Evolutionary conservation across 35 echinoderm and acorn worm genomes (phyloP).

Genomic region (Heliocidaris tuberculata): DNA sequence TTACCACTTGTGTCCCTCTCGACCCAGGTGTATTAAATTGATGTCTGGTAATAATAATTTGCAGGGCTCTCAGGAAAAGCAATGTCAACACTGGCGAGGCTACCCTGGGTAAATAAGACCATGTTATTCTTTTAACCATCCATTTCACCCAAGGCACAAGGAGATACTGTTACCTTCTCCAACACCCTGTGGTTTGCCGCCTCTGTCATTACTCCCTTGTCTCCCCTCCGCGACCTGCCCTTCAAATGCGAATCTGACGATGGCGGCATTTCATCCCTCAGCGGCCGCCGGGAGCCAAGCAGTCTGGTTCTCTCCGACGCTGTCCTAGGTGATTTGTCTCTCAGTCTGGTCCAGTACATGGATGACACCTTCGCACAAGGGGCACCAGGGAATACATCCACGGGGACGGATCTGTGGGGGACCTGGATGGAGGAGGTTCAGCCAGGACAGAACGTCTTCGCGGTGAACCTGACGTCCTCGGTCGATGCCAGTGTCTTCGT

Average conservation of each 20-base stretch:
- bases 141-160: background rate
- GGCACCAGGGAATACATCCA: background rate
- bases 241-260: constrained; percentile 12
- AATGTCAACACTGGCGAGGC: too few species aligned
- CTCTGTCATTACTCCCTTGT: background rate
- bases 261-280: background rate
- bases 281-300: background rate
- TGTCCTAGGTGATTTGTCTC: background rate
- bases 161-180: background rate
- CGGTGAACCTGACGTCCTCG: constrained; percentile 14
- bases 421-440: background rate
- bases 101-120: too few species aligned
- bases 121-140: background rate
- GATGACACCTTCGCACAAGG: background rate
- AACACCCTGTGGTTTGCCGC: constrained; percentile 34
- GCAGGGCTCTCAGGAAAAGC: too few species aligned
- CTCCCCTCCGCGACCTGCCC: background rate
- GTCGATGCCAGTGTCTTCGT: constrained; percentile 26
- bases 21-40: too few species aligned
- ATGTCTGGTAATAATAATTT: too few species aligned
- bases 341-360: constrained; percentile 40
- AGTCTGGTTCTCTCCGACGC: background rate
- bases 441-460: constrained; percentile 38
- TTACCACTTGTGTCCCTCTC: too few species aligned
- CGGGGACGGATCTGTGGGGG: background rate